Percentiles rank a stretch among this genome's conserved stretches.
Conservation (phyloP, 1,140 invertebrate species). For the Plectus sambesii region DNA sequence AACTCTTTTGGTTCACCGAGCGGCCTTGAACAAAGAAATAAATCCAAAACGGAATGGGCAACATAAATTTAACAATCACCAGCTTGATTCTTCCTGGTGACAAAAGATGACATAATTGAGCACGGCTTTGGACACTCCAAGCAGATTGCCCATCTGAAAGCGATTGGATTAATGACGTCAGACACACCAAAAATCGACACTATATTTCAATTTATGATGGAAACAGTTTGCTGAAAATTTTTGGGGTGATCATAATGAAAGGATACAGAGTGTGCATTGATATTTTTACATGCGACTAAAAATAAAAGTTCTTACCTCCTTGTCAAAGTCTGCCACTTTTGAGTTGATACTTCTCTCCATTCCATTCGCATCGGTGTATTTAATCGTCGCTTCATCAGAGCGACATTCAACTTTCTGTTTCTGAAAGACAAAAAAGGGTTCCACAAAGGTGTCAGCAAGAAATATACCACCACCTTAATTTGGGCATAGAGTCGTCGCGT, state of each 20-base stretch:
- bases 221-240: too few relatives aligned
- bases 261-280: too few relatives aligned
- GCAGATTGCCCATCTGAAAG: slow-evolving; percentile 29
- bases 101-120: slow-evolving; percentile 94
- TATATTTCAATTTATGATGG: too few relatives aligned
- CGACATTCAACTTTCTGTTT: slow-evolving; percentile 52
- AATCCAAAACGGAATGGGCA: slow-evolving; percentile 5
- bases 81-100: slow-evolving; percentile 93
- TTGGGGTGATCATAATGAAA: too few relatives aligned
- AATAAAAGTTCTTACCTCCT: slow-evolving; percentile 48
- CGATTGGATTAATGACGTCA: neutral
- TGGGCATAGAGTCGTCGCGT: too few relatives aligned
- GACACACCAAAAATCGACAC: slow-evolving; percentile 47
- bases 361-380: slow-evolving; percentile 46
- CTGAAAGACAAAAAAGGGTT: slow-evolving; percentile 30
- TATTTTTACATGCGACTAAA: too few relatives aligned
- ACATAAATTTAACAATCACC: slow-evolving; percentile 49
- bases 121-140: slow-evolving; percentile 85
- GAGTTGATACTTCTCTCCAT: slow-evolving; percentile 51
- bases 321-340: slow-evolving; percentile 62
- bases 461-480: neutral
- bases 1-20: slow-evolving; percentile 81
- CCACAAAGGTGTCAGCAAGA: slow-evolving; percentile 1
- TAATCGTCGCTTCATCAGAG: slow-evolving; percentile 61
- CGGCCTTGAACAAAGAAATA: slow-evolving; percentile 55